Conservation (phyloP, 2,888 invertebrate genomes). For the Drosophila algonquin region DNA sequence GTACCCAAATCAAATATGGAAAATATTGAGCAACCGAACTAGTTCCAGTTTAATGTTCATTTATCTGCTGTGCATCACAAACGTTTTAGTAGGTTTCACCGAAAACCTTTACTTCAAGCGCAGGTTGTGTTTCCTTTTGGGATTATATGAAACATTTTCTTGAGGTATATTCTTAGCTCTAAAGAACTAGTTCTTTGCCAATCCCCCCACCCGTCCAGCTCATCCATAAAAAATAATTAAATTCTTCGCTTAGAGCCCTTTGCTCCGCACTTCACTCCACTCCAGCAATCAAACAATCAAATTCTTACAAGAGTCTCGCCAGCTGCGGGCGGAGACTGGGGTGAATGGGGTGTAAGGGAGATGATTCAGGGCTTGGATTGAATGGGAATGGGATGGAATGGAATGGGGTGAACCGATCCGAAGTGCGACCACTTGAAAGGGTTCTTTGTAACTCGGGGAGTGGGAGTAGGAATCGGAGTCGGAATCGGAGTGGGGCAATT, state of each 20-base stretch:
- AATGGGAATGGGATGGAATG: background rate
- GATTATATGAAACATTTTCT: too few relatives aligned
- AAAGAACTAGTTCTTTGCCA: too few relatives aligned
- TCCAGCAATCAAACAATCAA: constrained; percentile 59
- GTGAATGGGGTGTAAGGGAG: background rate
- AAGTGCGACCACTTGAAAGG: constrained; percentile 69
- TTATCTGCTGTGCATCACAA: too few relatives aligned
- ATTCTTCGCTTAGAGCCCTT: constrained; percentile 14
- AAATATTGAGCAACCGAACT: too few relatives aligned
- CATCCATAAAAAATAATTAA: constrained; percentile 32
- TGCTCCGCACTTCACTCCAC: constrained; percentile 25
- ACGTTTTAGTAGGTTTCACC: too few relatives aligned
- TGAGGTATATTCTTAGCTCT: too few relatives aligned
- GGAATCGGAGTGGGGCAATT: constrained; percentile 50
- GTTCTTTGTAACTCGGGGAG: constrained; percentile 36
- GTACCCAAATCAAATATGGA: too few relatives aligned
- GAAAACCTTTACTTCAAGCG: too few relatives aligned
- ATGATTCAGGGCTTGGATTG: constrained; percentile 1
- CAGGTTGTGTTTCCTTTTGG: too few relatives aligned
- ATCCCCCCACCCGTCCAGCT: too few relatives aligned
- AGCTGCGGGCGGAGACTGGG: constrained; percentile 60
- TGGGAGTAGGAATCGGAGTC: background rate
- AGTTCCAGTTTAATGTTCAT: too few relatives aligned
- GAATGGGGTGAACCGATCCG: background rate
- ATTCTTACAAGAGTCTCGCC: constrained; percentile 45